Conservation (phyloP, 2,113 vertebrate genomes). For the Phylloscopus trochilus region DNA sequence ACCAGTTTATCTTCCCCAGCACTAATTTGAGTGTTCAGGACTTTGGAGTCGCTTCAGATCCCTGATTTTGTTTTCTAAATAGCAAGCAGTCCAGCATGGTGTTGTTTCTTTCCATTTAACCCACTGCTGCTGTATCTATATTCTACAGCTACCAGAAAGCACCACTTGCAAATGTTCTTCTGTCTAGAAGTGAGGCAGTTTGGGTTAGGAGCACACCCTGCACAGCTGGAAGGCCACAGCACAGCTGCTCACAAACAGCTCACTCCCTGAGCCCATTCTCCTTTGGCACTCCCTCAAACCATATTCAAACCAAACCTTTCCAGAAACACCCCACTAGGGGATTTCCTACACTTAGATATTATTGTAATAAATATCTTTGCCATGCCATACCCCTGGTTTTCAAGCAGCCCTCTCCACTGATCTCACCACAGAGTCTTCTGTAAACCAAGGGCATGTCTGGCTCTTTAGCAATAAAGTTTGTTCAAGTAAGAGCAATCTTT, state of each 20-base stretch:
- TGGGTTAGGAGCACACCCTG: background rate
- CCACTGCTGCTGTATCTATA: rapidly evolving
- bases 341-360: background rate
- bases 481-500: background rate
- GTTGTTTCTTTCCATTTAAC: background rate
- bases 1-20: background rate
- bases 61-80: background rate
- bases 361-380: background rate
- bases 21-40: background rate
- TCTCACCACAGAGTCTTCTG: background rate
- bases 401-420: background rate
- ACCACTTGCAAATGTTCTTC: background rate
- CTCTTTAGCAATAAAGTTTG: background rate
- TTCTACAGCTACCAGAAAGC: background rate
- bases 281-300: rapidly evolving
- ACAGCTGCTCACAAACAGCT: background rate
- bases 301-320: background rate
- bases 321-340: background rate
- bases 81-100: background rate
- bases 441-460: background rate
- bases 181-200: background rate
- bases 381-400: background rate
- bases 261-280: rapidly evolving
- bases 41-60: background rate
- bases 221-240: background rate